Conservation (phyloP, 2,888 invertebrate genomes). For the Limnephilus rhombicus region DNA sequence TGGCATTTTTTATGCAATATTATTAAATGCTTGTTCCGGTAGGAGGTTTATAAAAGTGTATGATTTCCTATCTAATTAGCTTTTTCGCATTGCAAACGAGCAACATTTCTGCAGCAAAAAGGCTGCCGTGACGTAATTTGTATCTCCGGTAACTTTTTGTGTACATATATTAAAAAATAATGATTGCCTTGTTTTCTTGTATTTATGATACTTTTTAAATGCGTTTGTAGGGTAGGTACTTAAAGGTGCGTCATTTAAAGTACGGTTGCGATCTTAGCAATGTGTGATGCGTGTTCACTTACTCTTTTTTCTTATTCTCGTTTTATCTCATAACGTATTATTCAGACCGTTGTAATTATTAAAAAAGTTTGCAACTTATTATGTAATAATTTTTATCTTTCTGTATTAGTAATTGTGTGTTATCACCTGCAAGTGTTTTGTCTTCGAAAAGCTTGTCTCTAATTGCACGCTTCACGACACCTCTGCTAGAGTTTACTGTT, state of each 20-base stretch:
- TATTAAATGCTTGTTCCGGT: constrained; percentile 13
- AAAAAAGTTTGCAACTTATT: neutral
- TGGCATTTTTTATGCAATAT: neutral
- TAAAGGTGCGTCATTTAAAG: neutral
- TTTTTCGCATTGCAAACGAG: constrained; percentile 8
- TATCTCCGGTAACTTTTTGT: neutral
- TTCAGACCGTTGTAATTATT: neutral
- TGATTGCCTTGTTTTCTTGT: neutral
- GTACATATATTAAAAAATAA: neutral
- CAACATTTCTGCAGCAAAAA: neutral
- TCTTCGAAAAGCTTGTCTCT: constrained; percentile 6
- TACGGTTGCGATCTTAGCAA: neutral
- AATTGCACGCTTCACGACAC: constrained; percentile 23
- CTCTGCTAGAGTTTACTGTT: constrained; percentile 15
- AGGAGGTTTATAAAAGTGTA: neutral
- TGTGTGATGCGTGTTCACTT: neutral
- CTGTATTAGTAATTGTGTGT: neutral
- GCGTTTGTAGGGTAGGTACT: neutral
- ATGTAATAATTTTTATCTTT: neutral
- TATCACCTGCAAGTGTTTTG: constrained; percentile 3
- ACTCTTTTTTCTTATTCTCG: neutral
- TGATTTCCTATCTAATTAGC: constrained; percentile 15
- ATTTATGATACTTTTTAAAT: neutral
- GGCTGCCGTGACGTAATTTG: neutral
- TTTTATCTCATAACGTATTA: neutral